Evolutionary conservation across 35 echinoderm and acorn worm species (phyloP), one percentile per base, ranked within the genome.

Genomic region (Ophiothrix spiculata): DNA sequence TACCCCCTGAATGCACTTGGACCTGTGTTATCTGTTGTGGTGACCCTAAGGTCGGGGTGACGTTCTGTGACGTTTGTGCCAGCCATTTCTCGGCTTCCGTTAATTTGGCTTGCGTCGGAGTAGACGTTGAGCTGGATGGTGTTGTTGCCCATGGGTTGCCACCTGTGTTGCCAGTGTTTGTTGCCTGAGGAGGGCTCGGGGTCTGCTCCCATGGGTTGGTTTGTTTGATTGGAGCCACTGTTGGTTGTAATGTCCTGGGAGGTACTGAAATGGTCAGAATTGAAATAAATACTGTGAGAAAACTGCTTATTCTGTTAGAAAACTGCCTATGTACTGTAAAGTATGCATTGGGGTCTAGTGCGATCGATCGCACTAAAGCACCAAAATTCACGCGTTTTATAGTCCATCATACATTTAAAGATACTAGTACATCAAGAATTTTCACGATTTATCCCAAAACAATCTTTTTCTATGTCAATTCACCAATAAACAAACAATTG

Each of bases 191-290:
- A 35, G 56, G 79, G 21, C 76, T 78, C 37, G 84, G 76, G 74
- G 83, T 38, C 10, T 80, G 81, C 78, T 86, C 90, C 92, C 92
- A 94, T 29, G 92, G 92, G 42, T 94, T 94, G 83, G 89, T 94
- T 78, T 94, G 86, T 35, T 84, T 87, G 33, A 81, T 42, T 6
- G 79, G 85, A 17, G 86, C 87, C 21, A 77, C 36, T n/a, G 69
- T 76, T 64, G 91, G 91, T 29, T 88, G 85, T 37, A 87, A 64
- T 19, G 40, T 40, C 35, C 81, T 31, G 37, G 64, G 37, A 28
- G 35, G 42, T 34, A 87, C 74, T 36, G 45, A 56, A 80, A 60
- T 15, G n/a, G n/a, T n/a, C n/a, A n/a, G n/a, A n/a, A n/a, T n/a
- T n/a, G n/a, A n/a, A n/a, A n/a, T n/a, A n/a, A n/a, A n/a, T n/a